Conservation (phyloP, 1,140 invertebrate species). For the Bombyx mori region ASM3026992v2 NC_085111.1:12618501-12619000, state of each 20-base stretch:
- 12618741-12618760: slow-evolving; percentile 14
- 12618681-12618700: neutral
- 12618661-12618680: neutral
- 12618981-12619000: too few relatives aligned
- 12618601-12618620: too few relatives aligned
- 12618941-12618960: too few relatives aligned
- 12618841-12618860: neutral
- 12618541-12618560: too few relatives aligned
- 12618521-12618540: too few relatives aligned
- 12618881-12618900: neutral
- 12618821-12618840: slow-evolving; percentile 21
- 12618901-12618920: too few relatives aligned
- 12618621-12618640: too few relatives aligned
- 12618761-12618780: slow-evolving; percentile 25
- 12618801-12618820: slow-evolving; percentile 21
- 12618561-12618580: too few relatives aligned
- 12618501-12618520: too few relatives aligned
- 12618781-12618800: slow-evolving; percentile 31
- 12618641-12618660: neutral
- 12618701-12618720: neutral
- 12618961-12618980: too few relatives aligned
- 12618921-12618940: too few relatives aligned
- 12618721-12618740: slow-evolving; percentile 23
- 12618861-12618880: neutral
- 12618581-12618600: too few relatives aligned